Percentiles rank a stretch among this genome's conserved stretches.
Conservation (phyloP, 2,113 vertebrate genomes). For the Cottus gobio region DNA sequence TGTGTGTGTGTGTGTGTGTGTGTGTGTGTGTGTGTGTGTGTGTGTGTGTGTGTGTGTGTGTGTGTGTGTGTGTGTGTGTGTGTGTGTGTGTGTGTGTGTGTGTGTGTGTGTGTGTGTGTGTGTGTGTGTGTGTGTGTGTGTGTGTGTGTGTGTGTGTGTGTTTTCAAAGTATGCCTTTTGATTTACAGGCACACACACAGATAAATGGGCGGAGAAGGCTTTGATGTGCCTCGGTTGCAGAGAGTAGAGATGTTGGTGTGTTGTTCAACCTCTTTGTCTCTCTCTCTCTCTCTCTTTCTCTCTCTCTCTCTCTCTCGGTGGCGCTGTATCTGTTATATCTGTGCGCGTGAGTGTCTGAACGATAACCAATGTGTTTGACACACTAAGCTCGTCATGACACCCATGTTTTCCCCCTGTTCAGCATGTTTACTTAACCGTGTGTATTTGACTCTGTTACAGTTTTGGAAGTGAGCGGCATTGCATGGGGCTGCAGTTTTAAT, state of each 20-base stretch:
- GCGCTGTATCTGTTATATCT: slow-evolving; percentile 25
- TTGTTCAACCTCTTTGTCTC: slow-evolving; percentile 74
- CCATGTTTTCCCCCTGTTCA: slow-evolving; percentile 40
- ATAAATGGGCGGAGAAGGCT: slow-evolving; percentile 72
- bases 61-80: neutral
- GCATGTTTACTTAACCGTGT: slow-evolving; percentile 41
- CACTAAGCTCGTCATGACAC: slow-evolving; percentile 36
- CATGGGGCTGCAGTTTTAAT: slow-evolving; percentile 19
- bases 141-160: too few species aligned
- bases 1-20: slow-evolving; percentile 6
- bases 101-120: neutral
- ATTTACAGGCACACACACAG: slow-evolving; percentile 73
- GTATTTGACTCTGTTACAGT: slow-evolving; percentile 30
- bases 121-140: neutral
- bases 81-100: slow-evolving; percentile 10
- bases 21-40: neutral
- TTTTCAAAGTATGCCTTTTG: slow-evolving; percentile 69
- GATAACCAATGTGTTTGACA: slow-evolving; percentile 60
- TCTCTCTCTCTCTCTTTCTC: slow-evolving; percentile 13
- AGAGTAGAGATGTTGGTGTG: slow-evolving; percentile 61
- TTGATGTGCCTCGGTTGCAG: slow-evolving; percentile 70
- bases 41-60: slow-evolving; percentile 5
- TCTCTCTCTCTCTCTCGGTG: slow-evolving; percentile 46
- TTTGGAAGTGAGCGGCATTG: slow-evolving; percentile 8
- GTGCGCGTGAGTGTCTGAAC: slow-evolving; percentile 24